Percentiles rank a stretch among this genome's conserved stretches.
These are phyloP conservation scores for Copsychus sechellarum DNA, from an alignment of 2,113 vertebrate species.

Conservation along the genomic window DNA sequence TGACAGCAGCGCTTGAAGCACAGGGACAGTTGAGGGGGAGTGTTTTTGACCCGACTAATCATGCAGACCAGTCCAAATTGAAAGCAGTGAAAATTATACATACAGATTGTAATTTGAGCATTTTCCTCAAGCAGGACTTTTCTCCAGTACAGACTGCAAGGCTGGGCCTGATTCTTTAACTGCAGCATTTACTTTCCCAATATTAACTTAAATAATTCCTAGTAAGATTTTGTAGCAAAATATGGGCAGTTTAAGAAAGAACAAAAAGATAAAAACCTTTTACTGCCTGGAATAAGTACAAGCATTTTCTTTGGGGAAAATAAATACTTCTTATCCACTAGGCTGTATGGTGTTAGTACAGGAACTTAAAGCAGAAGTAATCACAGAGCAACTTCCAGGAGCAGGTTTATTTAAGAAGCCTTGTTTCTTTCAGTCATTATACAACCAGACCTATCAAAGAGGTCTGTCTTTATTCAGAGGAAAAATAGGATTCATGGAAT, in stretches of 20 bases:
- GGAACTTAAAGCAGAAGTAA: not conserved
- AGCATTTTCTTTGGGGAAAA: not conserved
- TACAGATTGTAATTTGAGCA: not conserved
- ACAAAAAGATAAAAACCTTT: not conserved
- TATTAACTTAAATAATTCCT: not conserved
- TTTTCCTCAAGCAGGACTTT: not conserved
- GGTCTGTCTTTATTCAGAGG: not conserved
- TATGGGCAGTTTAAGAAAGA: not conserved
- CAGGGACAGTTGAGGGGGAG: accelerated
- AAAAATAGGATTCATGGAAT: not conserved
- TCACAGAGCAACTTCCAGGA: not conserved
- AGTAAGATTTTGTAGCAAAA: not conserved
- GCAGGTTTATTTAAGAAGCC: not conserved
- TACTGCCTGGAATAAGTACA: not conserved
- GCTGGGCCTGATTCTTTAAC: not conserved
- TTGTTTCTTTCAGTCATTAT: not conserved
- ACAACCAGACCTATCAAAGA: not conserved
- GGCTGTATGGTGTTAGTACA: not conserved
- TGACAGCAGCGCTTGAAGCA: not conserved
- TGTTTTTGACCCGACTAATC: too few species aligned
- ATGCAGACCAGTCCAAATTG: not conserved
- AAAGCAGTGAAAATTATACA: not conserved
- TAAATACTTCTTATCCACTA: not conserved
- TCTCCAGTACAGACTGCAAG: not conserved
- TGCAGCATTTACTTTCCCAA: not conserved